Base-by-base conservation (phyloP, 2,888 invertebrate genomes). In the Yponomeuta sedellus region DNA sequence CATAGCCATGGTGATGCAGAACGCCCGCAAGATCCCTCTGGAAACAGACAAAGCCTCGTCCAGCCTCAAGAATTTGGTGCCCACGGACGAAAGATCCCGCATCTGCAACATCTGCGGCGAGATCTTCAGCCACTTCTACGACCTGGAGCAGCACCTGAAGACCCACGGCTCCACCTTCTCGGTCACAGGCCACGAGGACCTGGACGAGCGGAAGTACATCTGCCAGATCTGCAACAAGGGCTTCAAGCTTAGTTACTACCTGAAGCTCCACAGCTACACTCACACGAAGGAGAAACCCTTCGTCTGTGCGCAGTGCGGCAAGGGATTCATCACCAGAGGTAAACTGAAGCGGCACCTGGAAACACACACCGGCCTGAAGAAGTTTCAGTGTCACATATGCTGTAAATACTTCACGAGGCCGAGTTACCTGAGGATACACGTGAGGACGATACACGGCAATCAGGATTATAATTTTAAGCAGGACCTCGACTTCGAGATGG, bases 101-200 rank as follows among this genome's bases (percentile, higher is more conserved):
- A 80, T 89, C 2, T 90, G 90, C 77, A 90, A 90, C 77, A 90
- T 90, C 40, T 90, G 90, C 75, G 90, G 90, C 0, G 83, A 88
- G 67, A 77, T 66, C 8, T 91, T 91, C 81, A 83, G 87, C 61
- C 90, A 90, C 66, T 91, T 91, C 74, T 89, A 81, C 74, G 88
- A 86, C 56, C 52, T 91, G 1, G 90, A 91, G 59, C 88, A 91
- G 19, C 90, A 91, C 56, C 69, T 91, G 0, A 89, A 89, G 61
- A 81, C 82, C 20, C 90, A 91, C 79, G 90, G 85, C 0, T 80
- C 85, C 0, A 79, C 75, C n/a, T 83, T 91, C 10, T 83, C 86
- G 0, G 70, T 52, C 10, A 12, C 44, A 52, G 44, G 44, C 2
- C 44, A 16, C 65, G 77, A 78, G 0, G 79, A 81, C 2, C 69